phyloP scores from a whole-genome alignment of 2,113 vertebrate genomes.

The Clupea harengus region DNA sequence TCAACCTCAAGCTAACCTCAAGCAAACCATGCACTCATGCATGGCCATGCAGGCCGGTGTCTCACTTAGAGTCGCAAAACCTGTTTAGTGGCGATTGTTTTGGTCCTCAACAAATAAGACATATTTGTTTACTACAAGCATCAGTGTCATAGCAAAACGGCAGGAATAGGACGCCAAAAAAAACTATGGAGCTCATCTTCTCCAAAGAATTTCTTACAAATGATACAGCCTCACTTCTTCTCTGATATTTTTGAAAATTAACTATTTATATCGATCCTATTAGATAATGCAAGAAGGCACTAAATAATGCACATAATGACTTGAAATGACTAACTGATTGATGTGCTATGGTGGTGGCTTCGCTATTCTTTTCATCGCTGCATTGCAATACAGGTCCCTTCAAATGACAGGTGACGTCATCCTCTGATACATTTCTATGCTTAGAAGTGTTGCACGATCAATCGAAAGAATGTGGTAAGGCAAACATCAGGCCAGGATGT shows the following conservation, averaged over 20 bases:
- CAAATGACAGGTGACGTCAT: too few relatives aligned
- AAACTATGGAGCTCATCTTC: neutral
- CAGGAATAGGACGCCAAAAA: neutral
- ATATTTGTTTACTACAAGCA: neutral
- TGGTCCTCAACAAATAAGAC: neutral
- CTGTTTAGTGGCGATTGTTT: neutral
- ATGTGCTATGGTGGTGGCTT: neutral
- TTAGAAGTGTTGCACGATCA: too few relatives aligned
- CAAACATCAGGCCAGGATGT: too few relatives aligned
- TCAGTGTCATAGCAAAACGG: neutral
- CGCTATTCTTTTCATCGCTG: neutral
- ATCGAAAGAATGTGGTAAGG: too few relatives aligned
- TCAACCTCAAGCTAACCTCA: neutral
- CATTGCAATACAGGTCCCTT: neutral
- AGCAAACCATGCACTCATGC: neutral
- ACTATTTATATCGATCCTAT: neutral
- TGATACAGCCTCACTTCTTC: neutral
- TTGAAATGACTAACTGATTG: neutral
- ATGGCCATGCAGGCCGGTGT: neutral
- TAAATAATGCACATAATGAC: constrained; percentile 4
- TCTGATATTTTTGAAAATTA: neutral
- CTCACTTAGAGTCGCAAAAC: neutral
- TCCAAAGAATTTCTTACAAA: neutral
- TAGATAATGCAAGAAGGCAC: neutral
- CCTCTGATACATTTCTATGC: too few relatives aligned